Evolutionary conservation across 2,888 invertebrate species (phyloP).

Genomic region (Sminthurides aquaticus): DNA sequence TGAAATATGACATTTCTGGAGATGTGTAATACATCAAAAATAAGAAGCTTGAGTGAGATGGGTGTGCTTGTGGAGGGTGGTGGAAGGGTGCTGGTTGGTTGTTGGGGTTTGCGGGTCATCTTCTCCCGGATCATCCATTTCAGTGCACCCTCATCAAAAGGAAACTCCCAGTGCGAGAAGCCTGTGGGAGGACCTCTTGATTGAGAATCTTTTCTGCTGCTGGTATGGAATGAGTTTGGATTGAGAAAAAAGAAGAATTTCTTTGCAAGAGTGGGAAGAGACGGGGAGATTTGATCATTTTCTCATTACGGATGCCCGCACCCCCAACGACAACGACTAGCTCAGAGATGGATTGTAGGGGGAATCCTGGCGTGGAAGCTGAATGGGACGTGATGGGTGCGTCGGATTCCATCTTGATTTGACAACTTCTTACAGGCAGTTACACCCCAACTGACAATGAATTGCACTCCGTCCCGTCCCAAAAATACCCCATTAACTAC

Average conservation of each 20-base stretch:
- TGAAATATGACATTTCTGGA: slow-evolving; percentile 20
- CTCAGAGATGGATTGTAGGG: background rate
- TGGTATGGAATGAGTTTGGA: background rate
- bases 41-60: background rate
- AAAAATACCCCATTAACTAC: background rate
- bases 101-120: too few species aligned
- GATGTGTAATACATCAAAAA: slow-evolving; percentile 21
- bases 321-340: background rate
- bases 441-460: background rate
- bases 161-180: background rate
- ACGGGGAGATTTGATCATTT: background rate
- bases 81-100: background rate
- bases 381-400: background rate
- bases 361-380: background rate
- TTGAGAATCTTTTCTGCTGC: background rate
- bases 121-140: background rate
- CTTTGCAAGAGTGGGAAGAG: background rate
- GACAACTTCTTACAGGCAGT: background rate
- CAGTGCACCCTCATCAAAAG: background rate
- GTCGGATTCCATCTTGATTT: background rate
- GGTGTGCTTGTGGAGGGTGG: background rate
- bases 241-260: background rate
- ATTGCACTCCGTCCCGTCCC: background rate
- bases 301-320: background rate
- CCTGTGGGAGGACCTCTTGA: background rate